These are phyloP conservation scores for Clistopyga incitator DNA, from an alignment of 2,888 invertebrate species.

Conservation along the genomic window DNA sequence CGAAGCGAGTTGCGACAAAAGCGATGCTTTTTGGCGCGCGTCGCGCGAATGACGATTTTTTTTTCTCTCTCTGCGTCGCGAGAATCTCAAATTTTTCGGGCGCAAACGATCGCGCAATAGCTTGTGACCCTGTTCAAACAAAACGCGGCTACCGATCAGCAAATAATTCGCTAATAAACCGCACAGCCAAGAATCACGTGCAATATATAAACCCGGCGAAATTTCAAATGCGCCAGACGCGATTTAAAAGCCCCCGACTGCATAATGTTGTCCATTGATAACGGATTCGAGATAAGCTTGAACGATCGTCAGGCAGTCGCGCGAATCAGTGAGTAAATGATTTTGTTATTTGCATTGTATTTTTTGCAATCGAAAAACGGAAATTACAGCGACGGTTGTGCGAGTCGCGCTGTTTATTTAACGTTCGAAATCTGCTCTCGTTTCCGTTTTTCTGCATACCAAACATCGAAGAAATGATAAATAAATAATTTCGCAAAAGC, in stretches of 20 bases:
- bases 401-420: too few relatives aligned
- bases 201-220: constrained; percentile 44
- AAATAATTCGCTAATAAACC: constrained; percentile 47
- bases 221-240: constrained; percentile 34
- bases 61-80: neutral
- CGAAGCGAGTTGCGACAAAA: neutral
- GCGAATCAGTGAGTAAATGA: constrained; percentile 71
- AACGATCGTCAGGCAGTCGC: constrained; percentile 66
- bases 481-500: too few relatives aligned
- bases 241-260: constrained; percentile 48
- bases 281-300: constrained; percentile 73
- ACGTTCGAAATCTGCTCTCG: too few relatives aligned
- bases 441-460: too few relatives aligned
- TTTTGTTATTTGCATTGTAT: neutral
- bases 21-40: neutral
- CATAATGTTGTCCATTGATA: constrained; percentile 70
- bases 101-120: constrained; percentile 58
- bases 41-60: constrained; percentile 5
- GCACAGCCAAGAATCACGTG: constrained; percentile 29
- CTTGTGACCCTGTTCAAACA: constrained; percentile 49
- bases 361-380: neutral
- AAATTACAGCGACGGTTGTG: too few relatives aligned
- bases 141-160: constrained; percentile 57
- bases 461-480: too few relatives aligned
- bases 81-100: constrained; percentile 1